phyloP scores from a whole-genome alignment of 1,140 invertebrate genomes.

The Solenopsis fugax region DNA sequence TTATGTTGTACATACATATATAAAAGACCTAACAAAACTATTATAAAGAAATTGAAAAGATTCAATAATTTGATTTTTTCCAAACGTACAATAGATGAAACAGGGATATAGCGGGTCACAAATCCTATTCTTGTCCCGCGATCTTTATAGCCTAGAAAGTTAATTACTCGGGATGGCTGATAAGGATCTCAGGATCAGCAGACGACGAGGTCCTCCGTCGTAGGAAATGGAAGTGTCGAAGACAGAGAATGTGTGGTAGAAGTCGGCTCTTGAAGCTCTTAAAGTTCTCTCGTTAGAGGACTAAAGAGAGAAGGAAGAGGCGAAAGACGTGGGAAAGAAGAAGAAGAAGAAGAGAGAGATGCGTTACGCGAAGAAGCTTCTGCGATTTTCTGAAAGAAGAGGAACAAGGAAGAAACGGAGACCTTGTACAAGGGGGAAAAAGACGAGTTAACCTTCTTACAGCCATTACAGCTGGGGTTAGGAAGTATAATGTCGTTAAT shows the following conservation, averaged over 20 bases:
- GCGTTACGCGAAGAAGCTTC: slow-evolving; percentile 41
- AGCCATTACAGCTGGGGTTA: slow-evolving; percentile 72
- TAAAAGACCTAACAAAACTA: background rate
- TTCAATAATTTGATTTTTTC: background rate
- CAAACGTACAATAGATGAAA: slow-evolving; percentile 15
- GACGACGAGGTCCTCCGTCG: slow-evolving; percentile 13
- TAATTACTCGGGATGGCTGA: slow-evolving; percentile 72
- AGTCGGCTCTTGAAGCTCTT: slow-evolving; percentile 45
- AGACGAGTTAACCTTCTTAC: slow-evolving; percentile 75
- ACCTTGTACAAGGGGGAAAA: slow-evolving; percentile 50
- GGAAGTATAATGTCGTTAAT: slow-evolving; percentile 78
- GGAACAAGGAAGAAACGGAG: slow-evolving; percentile 33
- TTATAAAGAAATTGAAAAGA: slow-evolving; percentile 4
- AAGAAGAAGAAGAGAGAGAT: background rate
- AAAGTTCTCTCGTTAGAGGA: slow-evolving; percentile 58
- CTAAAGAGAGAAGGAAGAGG: background rate
- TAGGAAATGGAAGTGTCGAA: slow-evolving; percentile 74
- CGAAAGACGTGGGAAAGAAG: background rate
- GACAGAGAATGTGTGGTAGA: slow-evolving; percentile 66
- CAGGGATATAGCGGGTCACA: slow-evolving; percentile 12
- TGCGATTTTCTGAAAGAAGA: slow-evolving; percentile 53
- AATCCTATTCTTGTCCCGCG: slow-evolving; percentile 41
- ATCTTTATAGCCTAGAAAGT: slow-evolving; percentile 74
- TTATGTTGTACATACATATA: background rate
- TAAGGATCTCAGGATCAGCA: slow-evolving; percentile 63